Evolutionary conservation across 2,888 invertebrate genomes (phyloP), one percentile per base, ranked within the genome.

Genomic region (Argynnis bischoffii): DNA sequence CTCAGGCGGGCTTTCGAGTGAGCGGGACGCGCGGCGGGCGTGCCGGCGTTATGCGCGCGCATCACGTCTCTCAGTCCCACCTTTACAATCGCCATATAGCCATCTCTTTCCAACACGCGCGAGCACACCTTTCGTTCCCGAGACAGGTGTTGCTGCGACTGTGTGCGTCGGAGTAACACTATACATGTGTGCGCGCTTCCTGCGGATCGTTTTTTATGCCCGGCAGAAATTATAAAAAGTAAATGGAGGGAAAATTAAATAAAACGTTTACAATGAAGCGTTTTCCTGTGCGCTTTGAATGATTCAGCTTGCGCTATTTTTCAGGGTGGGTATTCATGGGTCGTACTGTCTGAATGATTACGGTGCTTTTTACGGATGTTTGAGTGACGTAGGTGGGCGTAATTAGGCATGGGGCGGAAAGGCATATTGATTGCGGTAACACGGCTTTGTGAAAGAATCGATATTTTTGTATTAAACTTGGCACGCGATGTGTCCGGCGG

Each of bases 181-280:
- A 72, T 72, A 77, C 78, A 70, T 86, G 90, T 92, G 79, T 90
- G 90, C 84, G 84, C 84, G 88, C 86, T 91, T 91, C 91, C 91
- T 92, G 90, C 90, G 89, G 89, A 91, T 90, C 91, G 90, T 91
- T 92, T 90, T 91, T 91, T 91, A 91, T 89, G 88, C 91, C 87
- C 86, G 87, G 85, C 90, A 91, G 87, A 90, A 92, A 91, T 92
- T 91, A 91, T 90, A 92, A 92, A 92, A 92, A 90, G 89, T 91
- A 92, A 92, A 91, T 91, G 91, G 90, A 91, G 90, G 92, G 91
- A 92, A 92, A 92, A 90, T 92, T 91, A 90, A 92, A 91, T 92
- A 91, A 90, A 92, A 92, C 90, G 90, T 90, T 91, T 90, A 91
- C 91, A 91, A 92, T 91, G 88, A 90, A 91, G 88, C 90, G 86